phyloP scores from a whole-genome alignment of 2,888 invertebrate genomes.

The Tanaodytes sp. region DNA sequence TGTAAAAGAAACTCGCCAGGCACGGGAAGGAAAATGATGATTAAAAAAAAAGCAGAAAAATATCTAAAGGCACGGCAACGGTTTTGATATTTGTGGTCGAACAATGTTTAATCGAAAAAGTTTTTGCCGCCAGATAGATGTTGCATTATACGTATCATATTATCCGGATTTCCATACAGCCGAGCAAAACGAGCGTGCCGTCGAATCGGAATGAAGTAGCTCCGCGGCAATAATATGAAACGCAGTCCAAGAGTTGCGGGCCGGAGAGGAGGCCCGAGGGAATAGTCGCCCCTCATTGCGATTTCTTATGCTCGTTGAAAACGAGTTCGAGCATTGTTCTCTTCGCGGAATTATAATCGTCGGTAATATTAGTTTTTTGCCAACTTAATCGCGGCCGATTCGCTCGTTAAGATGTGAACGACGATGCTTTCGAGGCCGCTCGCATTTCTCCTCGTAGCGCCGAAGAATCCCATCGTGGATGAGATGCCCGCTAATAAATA shows the following conservation, averaged over 20 bases:
- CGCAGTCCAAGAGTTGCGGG: constrained; percentile 8
- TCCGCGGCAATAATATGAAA: constrained; percentile 29
- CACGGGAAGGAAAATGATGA: no score
- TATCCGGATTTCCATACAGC: constrained; percentile 29
- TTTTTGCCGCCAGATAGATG: constrained; percentile 21
- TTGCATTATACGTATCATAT: constrained; percentile 36
- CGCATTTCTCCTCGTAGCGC: constrained; percentile 66
- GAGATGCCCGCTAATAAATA: constrained; percentile 62
- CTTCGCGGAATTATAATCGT: constrained; percentile 61
- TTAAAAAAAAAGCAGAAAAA: no score
- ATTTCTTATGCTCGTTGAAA: constrained; percentile 54
- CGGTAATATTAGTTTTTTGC: constrained; percentile 66
- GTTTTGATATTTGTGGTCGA: not conserved
- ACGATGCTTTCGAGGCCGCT: constrained; percentile 52
- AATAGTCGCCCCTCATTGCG: constrained; percentile 33
- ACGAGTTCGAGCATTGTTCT: constrained; percentile 58
- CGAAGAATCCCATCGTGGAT: constrained; percentile 61
- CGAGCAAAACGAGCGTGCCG: constrained; percentile 16
- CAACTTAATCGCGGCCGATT: constrained; percentile 60
- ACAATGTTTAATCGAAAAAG: constrained; percentile 16
- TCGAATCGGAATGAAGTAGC: constrained; percentile 19
- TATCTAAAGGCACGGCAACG: no score
- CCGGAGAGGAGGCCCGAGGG: constrained; percentile 17
- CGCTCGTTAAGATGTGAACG: constrained; percentile 63
- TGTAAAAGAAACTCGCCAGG: no score